phyloP scores from a whole-genome alignment of 2,113 vertebrate species.

The Cottus gobio region DNA sequence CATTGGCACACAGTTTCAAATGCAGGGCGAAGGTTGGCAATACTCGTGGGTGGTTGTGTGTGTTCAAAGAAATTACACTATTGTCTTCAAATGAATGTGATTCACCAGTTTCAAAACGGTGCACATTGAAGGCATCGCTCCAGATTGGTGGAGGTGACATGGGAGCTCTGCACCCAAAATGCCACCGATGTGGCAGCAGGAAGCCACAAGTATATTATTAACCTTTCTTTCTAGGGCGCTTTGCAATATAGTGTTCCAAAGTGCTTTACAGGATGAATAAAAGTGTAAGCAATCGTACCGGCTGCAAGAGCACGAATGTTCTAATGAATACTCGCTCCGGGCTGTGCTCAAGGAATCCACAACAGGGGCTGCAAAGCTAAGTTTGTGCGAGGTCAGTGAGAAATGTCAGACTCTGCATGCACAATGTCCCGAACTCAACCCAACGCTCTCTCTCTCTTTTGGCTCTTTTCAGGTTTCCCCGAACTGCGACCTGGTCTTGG shows the following conservation, averaged over 20 bases:
- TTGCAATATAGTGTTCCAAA: slow-evolving; percentile 21
- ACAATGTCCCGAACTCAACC: neutral
- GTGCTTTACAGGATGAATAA: slow-evolving; percentile 24
- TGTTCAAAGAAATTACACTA: slow-evolving; percentile 24
- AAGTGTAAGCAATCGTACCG: slow-evolving; percentile 33
- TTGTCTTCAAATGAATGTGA: slow-evolving; percentile 20
- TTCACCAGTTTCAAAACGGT: neutral
- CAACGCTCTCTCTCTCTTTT: neutral
- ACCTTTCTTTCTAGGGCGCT: slow-evolving; percentile 30
- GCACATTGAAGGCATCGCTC: neutral
- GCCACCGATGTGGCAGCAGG: slow-evolving; percentile 15
- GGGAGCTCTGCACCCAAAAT: slow-evolving; percentile 20
- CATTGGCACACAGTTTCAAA: neutral
- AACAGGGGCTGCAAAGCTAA: slow-evolving; percentile 3
- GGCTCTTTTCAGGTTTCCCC: slow-evolving; percentile 86
- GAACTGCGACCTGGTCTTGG: slow-evolving; percentile 90
- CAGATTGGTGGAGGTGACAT: neutral
- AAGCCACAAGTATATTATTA: slow-evolving; percentile 46
- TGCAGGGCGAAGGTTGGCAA: neutral
- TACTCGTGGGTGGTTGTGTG: neutral
- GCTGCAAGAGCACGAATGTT: slow-evolving; percentile 11
- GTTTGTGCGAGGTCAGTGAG: neutral
- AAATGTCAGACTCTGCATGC: slow-evolving; percentile 1
- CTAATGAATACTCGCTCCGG: slow-evolving; percentile 25
- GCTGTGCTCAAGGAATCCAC: slow-evolving; percentile 13